A percentile compares a stretch with the other conserved stretches of the same genome.
Evolutionary conservation across 2,113 vertebrate genomes (phyloP).

Genomic region (Heliornis fulica): DNA sequence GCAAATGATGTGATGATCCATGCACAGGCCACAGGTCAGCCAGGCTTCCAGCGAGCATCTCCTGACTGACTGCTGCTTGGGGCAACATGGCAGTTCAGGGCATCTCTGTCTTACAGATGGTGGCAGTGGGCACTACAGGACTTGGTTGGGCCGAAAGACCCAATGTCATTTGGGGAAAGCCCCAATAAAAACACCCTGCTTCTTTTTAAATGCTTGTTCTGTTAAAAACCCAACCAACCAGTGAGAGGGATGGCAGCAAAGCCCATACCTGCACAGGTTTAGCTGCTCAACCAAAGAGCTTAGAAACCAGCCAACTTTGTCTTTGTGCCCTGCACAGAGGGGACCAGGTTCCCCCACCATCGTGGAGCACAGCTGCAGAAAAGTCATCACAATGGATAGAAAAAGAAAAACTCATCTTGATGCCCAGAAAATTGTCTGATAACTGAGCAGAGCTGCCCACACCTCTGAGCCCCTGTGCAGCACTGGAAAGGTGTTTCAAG

Average conservation of each 20-base stretch:
- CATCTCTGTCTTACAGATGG: no score
- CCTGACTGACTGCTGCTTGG: background rate
- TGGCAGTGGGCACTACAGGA: background rate
- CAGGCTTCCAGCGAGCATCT: no score
- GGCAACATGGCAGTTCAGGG: no score
- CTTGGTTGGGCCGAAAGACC: background rate
- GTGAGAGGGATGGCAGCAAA: background rate
- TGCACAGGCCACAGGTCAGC: background rate
- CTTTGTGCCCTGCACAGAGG: background rate
- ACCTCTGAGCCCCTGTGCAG: background rate
- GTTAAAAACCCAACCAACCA: background rate
- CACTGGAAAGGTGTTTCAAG: background rate
- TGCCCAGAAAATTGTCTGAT: background rate
- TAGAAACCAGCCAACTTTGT: background rate
- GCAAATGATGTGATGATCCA: background rate
- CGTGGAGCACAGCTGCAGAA: background rate
- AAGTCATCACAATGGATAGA: no score
- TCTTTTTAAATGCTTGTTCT: background rate
- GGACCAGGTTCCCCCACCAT: background rate
- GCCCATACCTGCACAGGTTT: background rate
- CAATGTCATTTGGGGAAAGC: no score
- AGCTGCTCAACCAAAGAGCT: background rate
- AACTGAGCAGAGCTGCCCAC: background rate
- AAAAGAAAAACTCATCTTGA: background rate
- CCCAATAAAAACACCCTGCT: fast-evolving